Evolutionary conservation across 2,113 vertebrate species (phyloP), one percentile per base, ranked within the genome.

Genomic region (Microcebus griseorufus): DNA sequence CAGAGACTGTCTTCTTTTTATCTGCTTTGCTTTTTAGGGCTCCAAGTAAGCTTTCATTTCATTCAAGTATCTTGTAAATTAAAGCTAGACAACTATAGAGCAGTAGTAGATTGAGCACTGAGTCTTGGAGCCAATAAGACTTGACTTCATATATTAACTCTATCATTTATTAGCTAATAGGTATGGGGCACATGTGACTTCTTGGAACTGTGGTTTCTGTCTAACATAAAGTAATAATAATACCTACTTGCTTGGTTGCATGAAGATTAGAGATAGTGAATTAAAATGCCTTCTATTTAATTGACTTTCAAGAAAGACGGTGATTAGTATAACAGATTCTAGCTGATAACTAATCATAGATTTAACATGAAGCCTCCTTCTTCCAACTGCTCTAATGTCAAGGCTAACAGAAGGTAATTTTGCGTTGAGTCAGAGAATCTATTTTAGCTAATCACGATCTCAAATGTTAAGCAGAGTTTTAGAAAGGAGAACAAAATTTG

Each of bases 361-460:
- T 93, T 93, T 92, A 96, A 91, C 23, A 93, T 2, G 29, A 88
- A 85, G 65, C 7, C n/a, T 95, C 70, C 34, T 92, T 95, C 69
- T 51, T 93, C 73, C 34, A 65, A 62, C 0, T 0, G 27, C 45
- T 81, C 23, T 65, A 72, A 64, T 85, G 60, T 96, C 88, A 94
- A 96, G 69, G 78, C 78, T 95, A 85, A 86, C 67, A 95, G 93
- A 95, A 91, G 51, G 53, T 83, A 88, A 91, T 83, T 96, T 98
- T 1, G 5, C 73, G 80, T 90, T 86, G 58, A 96, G 51, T 91
- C 58, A 88, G 80, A 95, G 65, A 79, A 81, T 95, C 88, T 94
- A 48, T 73, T 73, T 94, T 96, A 95, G 65, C 62, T 88, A 93
- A 96, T 96, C 75, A 82, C n/a, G n/a, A 58, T 90, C 78, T 95